Evolutionary conservation across 2,888 invertebrate species (phyloP), one percentile per base, ranked within the genome.

Genomic region (Caenorhabditis doughertyi): DNA sequence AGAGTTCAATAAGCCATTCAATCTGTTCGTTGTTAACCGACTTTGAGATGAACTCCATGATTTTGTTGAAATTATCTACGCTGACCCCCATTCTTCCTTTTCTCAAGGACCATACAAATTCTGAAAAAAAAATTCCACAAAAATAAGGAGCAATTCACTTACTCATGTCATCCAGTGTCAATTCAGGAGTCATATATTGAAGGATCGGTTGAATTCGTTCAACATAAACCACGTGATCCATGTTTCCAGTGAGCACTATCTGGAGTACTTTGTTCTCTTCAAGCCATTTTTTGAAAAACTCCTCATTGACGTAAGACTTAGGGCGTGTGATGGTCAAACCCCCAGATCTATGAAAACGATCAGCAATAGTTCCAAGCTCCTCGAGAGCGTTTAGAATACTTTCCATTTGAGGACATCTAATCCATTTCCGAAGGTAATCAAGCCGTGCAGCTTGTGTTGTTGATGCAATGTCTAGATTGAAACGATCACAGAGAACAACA

Each of bases 161-260:
- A 25, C 92, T 91, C 35, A 93, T 88, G 81, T 94, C 93, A 65
- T 93, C 93, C 4, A 90, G 81, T 5, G 92, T 92, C 73, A 93
- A 87, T 79, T 92, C 92, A 4, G 93, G 92, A 2, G 93, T 93
- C 68, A 93, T 92, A 84, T 93, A 93, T 84, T 93, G 93, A 13
- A 93, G 92, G 72, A 93, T 92, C 2, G 92, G 92, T 85, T 93
- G 93, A 67, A 93, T 92, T 87, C 93, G 92, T 85, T 94, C 93
- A 87, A 93, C 93, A 89, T 93, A 93, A 85, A 93, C 93, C 25
- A 92, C 92, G 84, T 93, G 93, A 89, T 94, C 93, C 83, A 93
- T 90, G 82, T 92, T 92, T 70, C 92, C 92, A 88, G 83, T 84
- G 5, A 84, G 70, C 3, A 84, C 81, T n/a, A 81, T 67, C 27